phyloP scores from a whole-genome alignment of 2,888 invertebrate species.

The Arge pagana region DNA sequence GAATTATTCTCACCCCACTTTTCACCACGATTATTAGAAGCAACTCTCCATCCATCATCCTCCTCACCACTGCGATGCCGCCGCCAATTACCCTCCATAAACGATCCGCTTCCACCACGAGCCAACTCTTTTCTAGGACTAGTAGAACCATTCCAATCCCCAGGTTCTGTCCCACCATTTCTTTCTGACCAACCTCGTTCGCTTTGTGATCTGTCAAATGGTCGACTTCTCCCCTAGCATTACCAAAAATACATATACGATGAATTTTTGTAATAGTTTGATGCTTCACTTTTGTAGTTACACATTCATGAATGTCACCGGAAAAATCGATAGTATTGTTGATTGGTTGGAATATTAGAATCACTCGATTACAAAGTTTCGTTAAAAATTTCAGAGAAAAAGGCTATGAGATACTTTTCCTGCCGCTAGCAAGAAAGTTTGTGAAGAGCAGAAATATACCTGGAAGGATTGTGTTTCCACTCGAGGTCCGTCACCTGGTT shows the following conservation, averaged over 20 bases:
- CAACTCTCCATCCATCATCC: slow-evolving; percentile 62
- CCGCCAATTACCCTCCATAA: slow-evolving; percentile 60
- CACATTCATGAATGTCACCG: no score
- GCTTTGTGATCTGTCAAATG: slow-evolving; percentile 56
- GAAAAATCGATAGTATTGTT: no score
- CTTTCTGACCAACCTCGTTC: slow-evolving; percentile 63
- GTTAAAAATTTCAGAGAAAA: no score
- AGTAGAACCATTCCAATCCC: slow-evolving; percentile 62
- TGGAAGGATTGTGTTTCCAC: slow-evolving; percentile 51
- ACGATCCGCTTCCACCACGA: slow-evolving; percentile 54
- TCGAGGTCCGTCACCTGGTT: slow-evolving; percentile 54
- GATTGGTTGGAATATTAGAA: no score
- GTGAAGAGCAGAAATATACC: no score
- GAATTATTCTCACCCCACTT: slow-evolving; percentile 61
- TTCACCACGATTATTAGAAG: slow-evolving; percentile 56
- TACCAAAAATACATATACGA: neutral
- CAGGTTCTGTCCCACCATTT: slow-evolving; percentile 60
- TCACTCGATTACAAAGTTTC: no score
- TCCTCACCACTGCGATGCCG: slow-evolving; percentile 61
- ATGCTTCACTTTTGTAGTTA: no score
- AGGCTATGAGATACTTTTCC: no score
- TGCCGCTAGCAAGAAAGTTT: no score
- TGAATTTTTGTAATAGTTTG: neutral
- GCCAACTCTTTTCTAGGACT: slow-evolving; percentile 65
- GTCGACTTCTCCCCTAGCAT: slow-evolving; percentile 47